Conservation (phyloP, 2,797 vertebrate genomes). For the Bucorvus abyssinicus region DNA sequence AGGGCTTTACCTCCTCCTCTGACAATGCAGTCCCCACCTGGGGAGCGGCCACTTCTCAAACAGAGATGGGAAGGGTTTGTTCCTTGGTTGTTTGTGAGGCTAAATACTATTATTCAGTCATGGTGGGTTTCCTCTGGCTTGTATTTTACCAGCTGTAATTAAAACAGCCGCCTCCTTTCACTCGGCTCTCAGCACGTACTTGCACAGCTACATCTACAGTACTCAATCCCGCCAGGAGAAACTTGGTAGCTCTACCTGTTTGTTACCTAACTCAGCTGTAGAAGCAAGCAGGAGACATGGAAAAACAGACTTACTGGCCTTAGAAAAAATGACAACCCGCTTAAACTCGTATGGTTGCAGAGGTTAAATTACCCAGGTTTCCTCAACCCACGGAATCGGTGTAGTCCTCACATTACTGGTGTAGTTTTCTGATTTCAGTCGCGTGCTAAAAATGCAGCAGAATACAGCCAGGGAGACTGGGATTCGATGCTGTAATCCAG, state of each 20-base stretch:
- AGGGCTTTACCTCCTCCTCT: background rate
- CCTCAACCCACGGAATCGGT: background rate
- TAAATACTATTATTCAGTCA: background rate
- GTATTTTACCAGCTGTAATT: slow-evolving; percentile 14
- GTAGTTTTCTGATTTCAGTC: background rate
- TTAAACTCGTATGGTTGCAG: background rate
- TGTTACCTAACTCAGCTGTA: background rate
- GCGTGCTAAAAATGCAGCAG: background rate
- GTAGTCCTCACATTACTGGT: background rate
- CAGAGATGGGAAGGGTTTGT: background rate
- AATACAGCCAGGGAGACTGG: background rate
- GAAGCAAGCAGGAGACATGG: background rate
- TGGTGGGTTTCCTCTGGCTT: slow-evolving; percentile 15
- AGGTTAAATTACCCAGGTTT: background rate
- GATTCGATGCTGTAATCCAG: background rate
- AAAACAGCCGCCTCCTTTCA: slow-evolving; percentile 5
- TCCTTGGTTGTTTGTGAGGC: too few relatives aligned
- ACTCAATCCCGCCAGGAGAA: background rate
- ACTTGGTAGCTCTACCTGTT: background rate
- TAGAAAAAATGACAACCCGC: background rate
- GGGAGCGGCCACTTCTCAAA: background rate
- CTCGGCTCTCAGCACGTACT: background rate
- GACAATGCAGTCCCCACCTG: background rate
- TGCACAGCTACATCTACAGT: background rate
- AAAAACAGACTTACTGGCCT: background rate